A percentile compares a stretch with the other conserved stretches of the same genome.
phyloP scores from a whole-genome alignment of 2,113 vertebrate species.

The Eolophus roseicapilla region DNA sequence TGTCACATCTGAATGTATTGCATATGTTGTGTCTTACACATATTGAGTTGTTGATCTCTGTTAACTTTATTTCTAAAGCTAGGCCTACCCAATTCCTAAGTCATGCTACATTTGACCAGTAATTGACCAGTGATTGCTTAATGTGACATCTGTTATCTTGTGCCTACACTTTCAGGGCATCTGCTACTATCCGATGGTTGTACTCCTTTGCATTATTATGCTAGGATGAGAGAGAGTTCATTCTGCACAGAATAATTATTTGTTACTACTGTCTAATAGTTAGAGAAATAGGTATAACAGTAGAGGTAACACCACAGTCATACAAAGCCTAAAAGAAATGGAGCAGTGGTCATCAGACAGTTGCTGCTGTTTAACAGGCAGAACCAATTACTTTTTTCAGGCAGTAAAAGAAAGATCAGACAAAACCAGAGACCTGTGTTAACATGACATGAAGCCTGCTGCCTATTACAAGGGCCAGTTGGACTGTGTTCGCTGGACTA shows the following conservation, averaged over 20 bases:
- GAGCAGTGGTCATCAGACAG: neutral
- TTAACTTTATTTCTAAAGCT: neutral
- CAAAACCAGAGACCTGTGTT: neutral
- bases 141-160: neutral
- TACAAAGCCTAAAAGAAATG: neutral
- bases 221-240: neutral
- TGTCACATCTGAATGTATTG: neutral
- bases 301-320: neutral
- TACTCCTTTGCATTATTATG: neutral
- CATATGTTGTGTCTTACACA: neutral
- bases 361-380: neutral
- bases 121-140: neutral
- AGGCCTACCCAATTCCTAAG: neutral
- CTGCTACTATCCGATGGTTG: neutral
- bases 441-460: neutral
- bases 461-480: neutral
- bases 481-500: accelerated
- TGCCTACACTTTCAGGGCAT: neutral
- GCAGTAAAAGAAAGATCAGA: neutral
- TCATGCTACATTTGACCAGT: neutral
- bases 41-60: neutral
- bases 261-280: neutral
- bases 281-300: neutral
- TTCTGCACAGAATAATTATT: neutral
- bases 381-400: neutral